Evolutionary conservation across 2,113 vertebrate species (phyloP), one percentile per base, ranked within the genome.

Genomic region (Arvicanthis niloticus): DNA sequence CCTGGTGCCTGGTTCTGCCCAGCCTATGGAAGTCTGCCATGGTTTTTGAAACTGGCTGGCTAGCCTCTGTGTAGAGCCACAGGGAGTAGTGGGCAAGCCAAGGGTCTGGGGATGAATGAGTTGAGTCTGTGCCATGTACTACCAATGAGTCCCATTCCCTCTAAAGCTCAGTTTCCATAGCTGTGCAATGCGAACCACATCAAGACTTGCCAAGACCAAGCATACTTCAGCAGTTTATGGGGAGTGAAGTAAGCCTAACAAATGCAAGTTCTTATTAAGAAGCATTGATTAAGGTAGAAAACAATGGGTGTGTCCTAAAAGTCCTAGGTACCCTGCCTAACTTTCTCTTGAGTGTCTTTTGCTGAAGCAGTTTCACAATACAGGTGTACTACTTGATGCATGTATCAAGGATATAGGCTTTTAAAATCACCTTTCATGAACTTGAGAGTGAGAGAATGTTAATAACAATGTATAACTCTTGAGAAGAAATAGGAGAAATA

Each of bases 11-110:
- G 68, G 92, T 76, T 60, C 88, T 92, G 58, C 88, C 93, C 90
- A 97, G 91, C n/a, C 42, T 0, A 0, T 97, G 94, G 96, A 97
- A 95, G 78, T 42, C 56, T 94, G 97, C 96, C 93, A 88, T 21
- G 21, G 78, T 5, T 85, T 40, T 15, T 31, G 62, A 93, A 92
- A 68, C 9, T 2, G 72, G 56, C 82, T 93, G 77, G 87, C 73
- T 42, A 7, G 58, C 65, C 81, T 93, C 75, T 88, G 15, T 8
- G 16, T 0, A 1, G 58, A 93, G 34, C 73, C 73, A 60, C 37
- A 34, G 93, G 10, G 87, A 22, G 67, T n/a, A 13, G 40, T 48
- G 58, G 93, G n/a, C n/a, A 45, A 82, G 88, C 45, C 53, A 8
- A 37, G 85, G 80, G 68, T 19, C 70, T 53, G 45, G 45, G 86